Percentiles rank a stretch among this genome's conserved stretches.
These are phyloP conservation scores for Synergus umbraculus DNA, from an alignment of 2,888 invertebrate genomes.

Conservation along the genomic window DNA sequence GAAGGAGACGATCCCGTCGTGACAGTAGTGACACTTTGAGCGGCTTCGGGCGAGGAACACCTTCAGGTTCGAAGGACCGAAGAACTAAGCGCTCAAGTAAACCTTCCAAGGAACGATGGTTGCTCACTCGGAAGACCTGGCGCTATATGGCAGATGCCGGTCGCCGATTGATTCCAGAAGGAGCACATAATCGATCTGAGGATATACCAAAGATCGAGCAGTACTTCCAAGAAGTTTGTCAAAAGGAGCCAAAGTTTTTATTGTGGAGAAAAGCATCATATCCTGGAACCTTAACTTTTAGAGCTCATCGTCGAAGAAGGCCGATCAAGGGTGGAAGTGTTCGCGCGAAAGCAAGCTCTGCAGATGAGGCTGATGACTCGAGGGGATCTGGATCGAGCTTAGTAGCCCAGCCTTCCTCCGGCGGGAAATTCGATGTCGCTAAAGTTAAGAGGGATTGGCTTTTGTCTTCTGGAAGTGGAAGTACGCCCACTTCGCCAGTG, in stretches of 20 bases:
- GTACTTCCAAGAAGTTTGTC: constrained; percentile 90
- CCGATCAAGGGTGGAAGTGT: constrained; percentile 84
- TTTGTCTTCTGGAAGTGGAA: constrained; percentile 70
- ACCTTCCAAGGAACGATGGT: constrained; percentile 88
- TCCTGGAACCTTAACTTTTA: constrained; percentile 82
- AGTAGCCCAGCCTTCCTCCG: constrained; percentile 67
- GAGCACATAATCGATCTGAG: constrained; percentile 85
- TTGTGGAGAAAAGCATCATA: constrained; percentile 91
- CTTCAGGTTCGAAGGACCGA: constrained; percentile 79
- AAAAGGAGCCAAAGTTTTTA: constrained; percentile 87
- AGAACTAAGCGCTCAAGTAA: constrained; percentile 81
- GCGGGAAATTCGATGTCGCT: constrained; percentile 83
- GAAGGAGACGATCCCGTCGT: constrained; percentile 71
- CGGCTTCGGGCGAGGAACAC: constrained; percentile 60
- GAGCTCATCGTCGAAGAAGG: constrained; percentile 79
- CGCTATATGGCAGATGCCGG: constrained; percentile 95
- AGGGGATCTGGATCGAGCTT: constrained; percentile 64
- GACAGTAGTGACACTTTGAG: constrained; percentile 70
- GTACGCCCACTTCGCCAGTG: constrained; percentile 72
- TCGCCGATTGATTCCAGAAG: constrained; percentile 90
- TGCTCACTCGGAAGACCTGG: constrained; percentile 93
- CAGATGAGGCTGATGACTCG: constrained; percentile 81
- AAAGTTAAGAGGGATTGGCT: constrained; percentile 85
- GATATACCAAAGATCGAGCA: constrained; percentile 90
- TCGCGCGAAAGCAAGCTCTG: constrained; percentile 83